phyloP scores from a whole-genome alignment of 2,888 invertebrate species.

The Scotopteryx bipunctaria region DNA sequence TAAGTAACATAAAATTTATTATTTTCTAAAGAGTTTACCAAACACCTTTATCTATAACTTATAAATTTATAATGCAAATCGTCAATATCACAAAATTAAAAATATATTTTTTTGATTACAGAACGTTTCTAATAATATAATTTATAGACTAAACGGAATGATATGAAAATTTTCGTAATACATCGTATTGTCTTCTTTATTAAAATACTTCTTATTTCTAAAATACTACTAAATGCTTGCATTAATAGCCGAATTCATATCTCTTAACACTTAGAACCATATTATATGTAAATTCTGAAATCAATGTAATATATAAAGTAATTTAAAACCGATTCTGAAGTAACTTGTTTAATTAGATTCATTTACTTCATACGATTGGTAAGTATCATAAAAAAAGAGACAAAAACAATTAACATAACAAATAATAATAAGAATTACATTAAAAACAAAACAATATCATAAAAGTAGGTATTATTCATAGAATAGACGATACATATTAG shows the following conservation, averaged over 20 bases:
- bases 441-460: too few relatives aligned
- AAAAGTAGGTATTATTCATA: background rate
- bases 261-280: background rate
- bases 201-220: slow-evolving; percentile 64
- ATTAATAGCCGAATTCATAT: slow-evolving; percentile 8
- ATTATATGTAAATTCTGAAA: background rate
- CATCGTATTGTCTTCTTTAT: slow-evolving; percentile 77
- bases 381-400: too few relatives aligned
- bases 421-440: too few relatives aligned
- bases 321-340: too few relatives aligned
- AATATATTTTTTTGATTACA: background rate
- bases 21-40: too few relatives aligned
- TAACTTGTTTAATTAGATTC: too few relatives aligned
- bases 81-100: background rate
- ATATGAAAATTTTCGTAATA: slow-evolving; percentile 73
- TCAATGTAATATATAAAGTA: background rate
- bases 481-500: background rate
- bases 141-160: slow-evolving; percentile 45
- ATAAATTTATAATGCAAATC: background rate
- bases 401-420: too few relatives aligned
- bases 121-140: background rate
- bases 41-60: too few relatives aligned
- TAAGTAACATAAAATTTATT: too few relatives aligned
- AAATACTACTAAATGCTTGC: slow-evolving; percentile 30
- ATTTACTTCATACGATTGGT: too few relatives aligned